Evolutionary conservation across 2,888 invertebrate species (phyloP).

Genomic region (Siphlonurus alternatus): DNA sequence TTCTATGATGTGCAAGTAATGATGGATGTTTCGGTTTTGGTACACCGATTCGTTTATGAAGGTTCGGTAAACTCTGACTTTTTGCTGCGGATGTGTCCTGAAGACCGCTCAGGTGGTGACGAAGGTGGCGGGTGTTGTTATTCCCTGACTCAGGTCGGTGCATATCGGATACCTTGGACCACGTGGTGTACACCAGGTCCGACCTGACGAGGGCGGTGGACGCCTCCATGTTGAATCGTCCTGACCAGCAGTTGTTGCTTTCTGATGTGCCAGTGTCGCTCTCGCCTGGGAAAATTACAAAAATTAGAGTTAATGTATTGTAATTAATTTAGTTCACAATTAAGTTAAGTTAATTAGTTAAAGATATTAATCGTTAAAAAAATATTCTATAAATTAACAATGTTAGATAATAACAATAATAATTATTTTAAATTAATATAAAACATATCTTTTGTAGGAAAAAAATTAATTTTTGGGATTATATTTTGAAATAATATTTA

Average conservation of each 20-base stretch:
- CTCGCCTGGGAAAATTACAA: slow-evolving; percentile 10
- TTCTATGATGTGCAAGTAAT: neutral
- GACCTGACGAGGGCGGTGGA: slow-evolving; percentile 41
- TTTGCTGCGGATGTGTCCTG: slow-evolving; percentile 25
- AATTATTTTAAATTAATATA: too few relatives aligned
- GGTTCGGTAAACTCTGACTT: slow-evolving; percentile 67
- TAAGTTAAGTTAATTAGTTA: too few relatives aligned
- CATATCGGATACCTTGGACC: slow-evolving; percentile 50
- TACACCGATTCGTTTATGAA: slow-evolving; percentile 30
- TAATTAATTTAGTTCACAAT: too few relatives aligned
- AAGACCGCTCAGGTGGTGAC: slow-evolving; percentile 26
- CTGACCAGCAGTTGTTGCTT: slow-evolving; percentile 16
- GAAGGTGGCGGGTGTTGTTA: slow-evolving; percentile 43
- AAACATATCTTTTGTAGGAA: too few relatives aligned
- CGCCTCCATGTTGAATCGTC: slow-evolving; percentile 22
- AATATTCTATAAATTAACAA: too few relatives aligned
- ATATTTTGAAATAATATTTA: too few relatives aligned
- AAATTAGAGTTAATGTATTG: slow-evolving; percentile 2
- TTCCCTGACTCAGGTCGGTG: slow-evolving; percentile 59
- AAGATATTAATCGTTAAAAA: too few relatives aligned
- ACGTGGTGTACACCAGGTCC: slow-evolving; percentile 74
- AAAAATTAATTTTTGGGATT: too few relatives aligned
- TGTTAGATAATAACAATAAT: too few relatives aligned
- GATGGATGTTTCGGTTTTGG: neutral
- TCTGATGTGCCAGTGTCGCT: slow-evolving; percentile 16